Percentiles rank a stretch among this genome's conserved stretches.
Evolutionary conservation across 2,113 vertebrate genomes (phyloP).

Genomic region (Pygoscelis adeliae): DNA sequence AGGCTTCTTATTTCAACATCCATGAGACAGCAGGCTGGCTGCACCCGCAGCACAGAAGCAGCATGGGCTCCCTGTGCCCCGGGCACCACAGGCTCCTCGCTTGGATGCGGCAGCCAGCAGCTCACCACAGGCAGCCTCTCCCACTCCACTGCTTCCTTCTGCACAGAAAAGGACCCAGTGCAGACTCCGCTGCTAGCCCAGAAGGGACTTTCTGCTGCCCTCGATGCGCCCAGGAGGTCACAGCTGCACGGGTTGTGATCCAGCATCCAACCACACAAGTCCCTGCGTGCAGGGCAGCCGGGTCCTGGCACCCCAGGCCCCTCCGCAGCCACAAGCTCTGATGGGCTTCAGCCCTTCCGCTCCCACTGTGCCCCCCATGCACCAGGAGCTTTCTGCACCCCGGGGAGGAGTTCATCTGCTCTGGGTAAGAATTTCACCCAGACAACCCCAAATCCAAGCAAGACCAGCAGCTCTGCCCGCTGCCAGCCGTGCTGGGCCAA

Average conservation of each 20-base stretch:
- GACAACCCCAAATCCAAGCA: background rate
- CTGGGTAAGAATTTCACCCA: background rate
- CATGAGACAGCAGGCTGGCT: background rate
- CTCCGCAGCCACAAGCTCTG: background rate
- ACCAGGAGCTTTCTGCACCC: background rate
- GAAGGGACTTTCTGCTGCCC: background rate
- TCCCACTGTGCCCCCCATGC: background rate
- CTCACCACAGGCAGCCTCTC: background rate
- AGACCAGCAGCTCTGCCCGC: background rate
- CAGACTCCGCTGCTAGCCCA: background rate
- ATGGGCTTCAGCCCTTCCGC: background rate
- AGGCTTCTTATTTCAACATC: background rate
- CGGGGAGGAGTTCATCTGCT: background rate
- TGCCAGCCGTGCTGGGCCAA: background rate
- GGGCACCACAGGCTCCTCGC: background rate
- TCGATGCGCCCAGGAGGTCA: background rate
- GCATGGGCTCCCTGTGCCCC: background rate
- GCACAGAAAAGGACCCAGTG: background rate
- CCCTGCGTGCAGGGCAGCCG: accelerated
- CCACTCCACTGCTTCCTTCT: background rate
- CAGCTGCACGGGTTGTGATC: background rate
- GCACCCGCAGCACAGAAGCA: background rate
- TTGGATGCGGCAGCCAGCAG: background rate
- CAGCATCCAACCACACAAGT: background rate
- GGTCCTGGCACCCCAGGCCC: background rate